Percentiles rank a stretch among this genome's conserved stretches.
Evolutionary conservation across 1,140 invertebrate species (phyloP).

Genomic region (Araneus ventricosus): DNA sequence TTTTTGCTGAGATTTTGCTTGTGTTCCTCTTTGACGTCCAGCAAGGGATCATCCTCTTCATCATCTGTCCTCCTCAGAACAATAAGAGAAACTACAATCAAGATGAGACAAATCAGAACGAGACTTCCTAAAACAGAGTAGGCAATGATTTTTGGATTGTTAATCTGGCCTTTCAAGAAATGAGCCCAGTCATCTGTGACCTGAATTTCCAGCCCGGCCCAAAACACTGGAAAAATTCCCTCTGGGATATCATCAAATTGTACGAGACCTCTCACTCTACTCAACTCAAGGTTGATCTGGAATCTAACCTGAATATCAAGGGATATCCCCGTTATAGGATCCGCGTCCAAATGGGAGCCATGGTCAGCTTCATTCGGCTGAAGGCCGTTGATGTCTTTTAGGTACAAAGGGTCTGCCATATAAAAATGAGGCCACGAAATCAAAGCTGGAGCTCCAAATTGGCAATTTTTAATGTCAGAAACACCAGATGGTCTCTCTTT

Average conservation of each 20-base stretch:
- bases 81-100: conserved; percentile 22
- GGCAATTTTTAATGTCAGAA: conserved; percentile 58
- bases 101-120: background rate
- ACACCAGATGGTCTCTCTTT: conserved; percentile 53
- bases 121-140: conserved; percentile 41
- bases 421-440: conserved; percentile 91
- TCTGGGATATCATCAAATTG: conserved; percentile 76
- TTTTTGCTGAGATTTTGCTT: conserved; percentile 9
- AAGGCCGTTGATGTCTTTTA: conserved; percentile 44
- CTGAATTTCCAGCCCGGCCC: conserved; percentile 74
- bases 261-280: conserved; percentile 39
- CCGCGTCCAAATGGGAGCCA: conserved; percentile 46
- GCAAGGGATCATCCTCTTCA: conserved; percentile 34
- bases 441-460: conserved; percentile 82
- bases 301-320: conserved; percentile 36
- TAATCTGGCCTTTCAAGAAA: conserved; percentile 39
- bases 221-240: conserved; percentile 77
- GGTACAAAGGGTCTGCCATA: conserved; percentile 83
- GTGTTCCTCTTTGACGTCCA: conserved; percentile 43
- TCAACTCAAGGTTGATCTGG: conserved; percentile 60
- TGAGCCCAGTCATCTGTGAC: conserved; percentile 63
- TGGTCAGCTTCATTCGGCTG: background rate
- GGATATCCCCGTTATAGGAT: conserved; percentile 50
- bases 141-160: conserved; percentile 52
- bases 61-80: background rate